These are phyloP conservation scores for Carabus problematicus DNA, from an alignment of 2,888 invertebrate genomes.

Conservation along the genomic window DNA sequence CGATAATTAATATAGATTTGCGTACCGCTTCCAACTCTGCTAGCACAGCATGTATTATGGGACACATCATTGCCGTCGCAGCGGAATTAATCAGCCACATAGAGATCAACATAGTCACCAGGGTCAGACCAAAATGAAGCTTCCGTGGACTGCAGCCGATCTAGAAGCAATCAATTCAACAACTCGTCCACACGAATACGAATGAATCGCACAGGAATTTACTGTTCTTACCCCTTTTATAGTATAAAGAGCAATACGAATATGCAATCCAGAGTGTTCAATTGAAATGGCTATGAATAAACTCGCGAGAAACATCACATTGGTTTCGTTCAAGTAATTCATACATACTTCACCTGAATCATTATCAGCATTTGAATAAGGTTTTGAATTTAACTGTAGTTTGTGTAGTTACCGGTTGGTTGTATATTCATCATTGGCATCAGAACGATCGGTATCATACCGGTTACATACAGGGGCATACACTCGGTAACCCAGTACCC, in stretches of 20 bases:
- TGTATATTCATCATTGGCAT: constrained; percentile 62
- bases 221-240: constrained; percentile 3
- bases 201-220: no score
- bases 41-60: constrained; percentile 64
- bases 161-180: constrained; percentile 5
- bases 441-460: constrained; percentile 61
- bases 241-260: constrained; percentile 17
- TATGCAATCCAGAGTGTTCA: constrained; percentile 19
- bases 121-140: constrained; percentile 65
- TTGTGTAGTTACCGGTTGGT: constrained; percentile 46
- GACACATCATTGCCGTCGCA: constrained; percentile 67
- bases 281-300: constrained; percentile 17
- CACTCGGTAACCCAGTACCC: constrained; percentile 65
- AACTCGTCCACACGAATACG: no score
- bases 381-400: neutral
- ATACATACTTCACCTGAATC: constrained; percentile 8
- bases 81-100: constrained; percentile 73
- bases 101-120: constrained; percentile 66
- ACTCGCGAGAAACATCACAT: constrained; percentile 21
- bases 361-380: neutral
- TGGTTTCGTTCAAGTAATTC: constrained; percentile 20
- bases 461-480: constrained; percentile 62
- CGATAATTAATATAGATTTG: neutral
- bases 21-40: constrained; percentile 61
- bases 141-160: constrained; percentile 48